Evolutionary conservation across 2,888 invertebrate genomes (phyloP).

Genomic region (Meliscaeva auricollis): DNA sequence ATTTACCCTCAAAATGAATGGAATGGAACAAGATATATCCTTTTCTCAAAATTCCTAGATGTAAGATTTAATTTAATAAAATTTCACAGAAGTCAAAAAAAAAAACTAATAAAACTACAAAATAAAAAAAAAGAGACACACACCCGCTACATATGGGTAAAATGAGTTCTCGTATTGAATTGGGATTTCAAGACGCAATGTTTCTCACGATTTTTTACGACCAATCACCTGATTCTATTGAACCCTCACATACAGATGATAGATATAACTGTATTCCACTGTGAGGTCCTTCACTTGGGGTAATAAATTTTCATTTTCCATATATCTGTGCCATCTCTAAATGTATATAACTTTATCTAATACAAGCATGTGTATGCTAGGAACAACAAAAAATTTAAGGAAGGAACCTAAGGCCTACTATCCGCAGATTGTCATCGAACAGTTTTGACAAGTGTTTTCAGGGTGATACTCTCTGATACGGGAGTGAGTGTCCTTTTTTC

Average conservation of each 20-base stretch:
- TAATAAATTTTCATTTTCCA: constrained; percentile 72
- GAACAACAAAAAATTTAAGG: constrained; percentile 12
- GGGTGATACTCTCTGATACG: constrained; percentile 13
- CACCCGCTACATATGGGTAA: constrained; percentile 6
- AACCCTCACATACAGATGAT: constrained; percentile 7
- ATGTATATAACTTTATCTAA: background rate
- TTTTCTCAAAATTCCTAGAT: background rate
- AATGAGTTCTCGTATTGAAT: constrained; percentile 9
- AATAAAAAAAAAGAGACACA: background rate
- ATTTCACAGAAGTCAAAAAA: constrained; percentile 38
- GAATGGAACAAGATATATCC: background rate
- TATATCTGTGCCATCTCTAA: constrained; percentile 66
- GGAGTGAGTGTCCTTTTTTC: constrained; percentile 44
- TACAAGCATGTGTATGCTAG: no score
- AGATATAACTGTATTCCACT: constrained; percentile 59
- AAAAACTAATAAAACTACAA: constrained; percentile 32
- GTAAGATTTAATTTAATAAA: constrained; percentile 32
- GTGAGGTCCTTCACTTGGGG: constrained; percentile 35
- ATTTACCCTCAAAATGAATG: background rate
- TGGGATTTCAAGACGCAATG: constrained; percentile 6
- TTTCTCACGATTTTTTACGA: constrained; percentile 50
- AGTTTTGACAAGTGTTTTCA: constrained; percentile 72
- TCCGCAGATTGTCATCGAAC: constrained; percentile 69
- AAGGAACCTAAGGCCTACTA: constrained; percentile 49
- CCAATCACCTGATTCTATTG: constrained; percentile 53